These are phyloP conservation scores for Volucella bombylans DNA, from an alignment of 2,888 invertebrate genomes.

Conservation along the genomic window DNA sequence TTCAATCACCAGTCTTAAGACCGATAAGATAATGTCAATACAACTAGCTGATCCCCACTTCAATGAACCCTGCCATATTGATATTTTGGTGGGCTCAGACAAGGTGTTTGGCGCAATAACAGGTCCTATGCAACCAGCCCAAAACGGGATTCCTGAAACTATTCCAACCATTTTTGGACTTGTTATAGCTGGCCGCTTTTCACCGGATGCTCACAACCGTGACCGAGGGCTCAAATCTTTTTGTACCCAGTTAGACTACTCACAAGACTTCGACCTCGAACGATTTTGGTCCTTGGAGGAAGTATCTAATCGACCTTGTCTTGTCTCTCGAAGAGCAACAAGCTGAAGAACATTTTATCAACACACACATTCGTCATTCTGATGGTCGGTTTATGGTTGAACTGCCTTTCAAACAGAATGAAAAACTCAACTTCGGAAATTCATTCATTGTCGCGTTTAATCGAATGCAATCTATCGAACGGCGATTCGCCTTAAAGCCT, in stretches of 20 bases:
- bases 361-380: slow-evolving; percentile 13
- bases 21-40: neutral
- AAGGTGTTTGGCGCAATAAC: slow-evolving; percentile 2
- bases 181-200: slow-evolving; percentile 10
- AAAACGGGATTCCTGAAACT: neutral
- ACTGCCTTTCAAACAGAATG: slow-evolving; percentile 5
- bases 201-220: neutral
- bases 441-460: slow-evolving; percentile 22
- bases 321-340: slow-evolving; percentile 12
- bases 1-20: neutral
- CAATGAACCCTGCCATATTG: too few relatives aligned
- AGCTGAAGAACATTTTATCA: slow-evolving; percentile 22
- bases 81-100: slow-evolving; percentile 20
- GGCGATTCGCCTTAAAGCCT: slow-evolving; percentile 5
- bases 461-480: slow-evolving; percentile 12
- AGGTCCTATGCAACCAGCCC: neutral
- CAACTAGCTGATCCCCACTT: too few relatives aligned
- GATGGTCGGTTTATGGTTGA: slow-evolving; percentile 31
- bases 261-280: slow-evolving; percentile 23
- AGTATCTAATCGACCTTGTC: neutral
- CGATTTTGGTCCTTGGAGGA: slow-evolving; percentile 28
- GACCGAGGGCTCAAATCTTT: slow-evolving; percentile 3
- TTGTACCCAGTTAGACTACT: slow-evolving; percentile 3
- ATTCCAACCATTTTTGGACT: slow-evolving; percentile 24
- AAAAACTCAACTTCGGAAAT: slow-evolving; percentile 18